Evolutionary conservation across 2,888 invertebrate genomes (phyloP), one percentile per base, ranked within the genome.

Genomic region (Thysanoteuthis rhombus): DNA sequence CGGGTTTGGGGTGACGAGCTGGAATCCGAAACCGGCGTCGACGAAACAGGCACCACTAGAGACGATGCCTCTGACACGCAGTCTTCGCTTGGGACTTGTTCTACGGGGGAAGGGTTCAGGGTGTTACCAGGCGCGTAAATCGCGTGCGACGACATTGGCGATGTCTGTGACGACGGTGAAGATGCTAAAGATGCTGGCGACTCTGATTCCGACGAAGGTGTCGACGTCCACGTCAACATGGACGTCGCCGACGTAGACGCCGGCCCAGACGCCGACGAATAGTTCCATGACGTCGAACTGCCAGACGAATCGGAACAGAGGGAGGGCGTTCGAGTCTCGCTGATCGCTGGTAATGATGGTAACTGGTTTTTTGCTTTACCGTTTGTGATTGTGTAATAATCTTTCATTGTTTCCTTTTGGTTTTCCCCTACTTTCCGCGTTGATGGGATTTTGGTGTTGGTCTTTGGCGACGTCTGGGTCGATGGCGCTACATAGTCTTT

Each of bases 261-360:
- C 32, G 93, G 47, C 25, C 52, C 75, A 19, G 93, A 93, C 6
- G 25, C 90, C 16, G 93, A 90, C 47, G 90, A 90, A 2, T 94
- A 94, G 25, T 94, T 93, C 42, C 38, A 92, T 8, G 94, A 95
- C 0, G 93, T 94, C 0, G 95, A 95, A 25, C 94, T 52, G 0
- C 94, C 94, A n/a, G 95, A 95, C 19, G 94, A 94, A 58, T 94
- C 95, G 0, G 95, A 95, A 93, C 95, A 95, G 25, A 95, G 94
- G 0, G 95, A 95, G 0, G 95, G 95, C 16, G 95, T 95, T 75
- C 95, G 92, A 36, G 95, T 95, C 90, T 95, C 95, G 3, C 95
- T 94, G 19, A 95, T 95, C 52, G 95, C 94, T 0, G 95, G 95
- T 0, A 95, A 94, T 28, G 95, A 94, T 16, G 94, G 95, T 25